Percentiles rank a stretch among this genome's conserved stretches.
Conservation (phyloP, 2,113 vertebrate genomes). For the Asarcornis scutulata region DNA sequence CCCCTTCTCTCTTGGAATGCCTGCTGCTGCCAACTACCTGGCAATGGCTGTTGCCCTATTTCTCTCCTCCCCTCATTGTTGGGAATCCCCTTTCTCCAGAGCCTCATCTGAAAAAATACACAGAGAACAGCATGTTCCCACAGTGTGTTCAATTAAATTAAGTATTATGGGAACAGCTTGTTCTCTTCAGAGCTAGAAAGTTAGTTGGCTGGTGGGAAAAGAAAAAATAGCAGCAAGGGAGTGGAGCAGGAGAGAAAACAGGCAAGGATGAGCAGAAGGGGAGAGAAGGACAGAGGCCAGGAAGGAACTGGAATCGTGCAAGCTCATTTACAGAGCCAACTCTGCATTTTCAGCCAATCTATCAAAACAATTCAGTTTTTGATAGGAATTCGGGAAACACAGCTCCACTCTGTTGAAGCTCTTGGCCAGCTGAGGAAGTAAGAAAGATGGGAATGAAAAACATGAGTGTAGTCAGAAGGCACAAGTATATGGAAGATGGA, state of each 20-base stretch:
- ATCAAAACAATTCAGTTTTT: constrained; percentile 29
- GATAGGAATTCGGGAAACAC: constrained; percentile 37
- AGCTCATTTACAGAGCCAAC: constrained; percentile 10
- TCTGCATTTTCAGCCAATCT: constrained; percentile 21
- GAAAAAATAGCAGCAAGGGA: constrained; percentile 33
- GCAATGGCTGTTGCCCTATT: neutral
- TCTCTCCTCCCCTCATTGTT: constrained; percentile 4
- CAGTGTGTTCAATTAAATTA: constrained; percentile 58
- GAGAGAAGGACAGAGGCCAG: constrained; percentile 29
- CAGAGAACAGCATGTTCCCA: constrained; percentile 62
- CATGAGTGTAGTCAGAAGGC: neutral
- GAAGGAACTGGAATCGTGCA: constrained; percentile 17
- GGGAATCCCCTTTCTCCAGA: constrained; percentile 60
- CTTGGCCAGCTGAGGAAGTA: neutral
- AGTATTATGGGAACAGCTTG: constrained; percentile 62
- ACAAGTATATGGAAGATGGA: neutral
- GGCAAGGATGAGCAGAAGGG: constrained; percentile 23
- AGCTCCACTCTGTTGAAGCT: neutral
- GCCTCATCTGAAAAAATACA: constrained; percentile 35
- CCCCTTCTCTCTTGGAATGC: neutral
- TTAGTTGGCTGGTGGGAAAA: constrained; percentile 24
- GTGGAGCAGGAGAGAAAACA: constrained; percentile 47
- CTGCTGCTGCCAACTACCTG: neutral
- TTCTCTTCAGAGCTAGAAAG: constrained; percentile 26
- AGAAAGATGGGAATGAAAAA: neutral